Percentiles rank a stretch among this genome's conserved stretches.
Evolutionary conservation across 2,888 invertebrate genomes (phyloP).

Genomic region (Danaus chrysippus): DNA sequence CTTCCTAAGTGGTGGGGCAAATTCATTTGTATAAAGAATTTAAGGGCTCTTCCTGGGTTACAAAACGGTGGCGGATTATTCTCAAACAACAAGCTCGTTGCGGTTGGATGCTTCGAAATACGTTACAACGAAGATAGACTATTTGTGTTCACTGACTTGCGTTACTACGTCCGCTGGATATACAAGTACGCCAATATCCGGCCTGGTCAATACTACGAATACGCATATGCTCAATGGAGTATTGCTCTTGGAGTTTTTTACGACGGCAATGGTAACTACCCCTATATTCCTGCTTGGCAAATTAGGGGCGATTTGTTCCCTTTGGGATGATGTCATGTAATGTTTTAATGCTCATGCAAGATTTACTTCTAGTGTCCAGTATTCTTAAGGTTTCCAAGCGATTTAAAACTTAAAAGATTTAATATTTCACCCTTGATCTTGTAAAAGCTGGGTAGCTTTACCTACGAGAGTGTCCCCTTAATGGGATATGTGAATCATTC

Average conservation of each 20-base stretch:
- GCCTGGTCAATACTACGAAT: conserved; percentile 51
- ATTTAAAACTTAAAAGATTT: too few species aligned
- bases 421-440: too few species aligned
- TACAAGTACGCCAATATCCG: conserved; percentile 33
- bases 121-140: conserved; percentile 53
- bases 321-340: conserved; percentile 20
- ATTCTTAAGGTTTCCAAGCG: too few species aligned
- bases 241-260: conserved; percentile 12
- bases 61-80: conserved; percentile 49
- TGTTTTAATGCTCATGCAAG: not conserved
- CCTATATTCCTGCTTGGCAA: conserved; percentile 26
- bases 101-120: conserved; percentile 55
- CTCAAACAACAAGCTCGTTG: conserved; percentile 31
- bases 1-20: conserved; percentile 60
- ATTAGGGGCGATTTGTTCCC: conserved; percentile 27
- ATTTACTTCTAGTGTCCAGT: too few species aligned
- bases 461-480: too few species aligned
- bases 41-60: conserved; percentile 36
- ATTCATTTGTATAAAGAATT: conserved; percentile 52
- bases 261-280: conserved; percentile 24
- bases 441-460: too few species aligned
- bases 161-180: conserved; percentile 46
- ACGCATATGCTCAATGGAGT: conserved; percentile 54
- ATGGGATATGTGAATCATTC: too few species aligned
- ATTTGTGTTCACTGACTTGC: conserved; percentile 52